Conservation (phyloP, 2,888 invertebrate genomes). For the Tachina lurida region DNA sequence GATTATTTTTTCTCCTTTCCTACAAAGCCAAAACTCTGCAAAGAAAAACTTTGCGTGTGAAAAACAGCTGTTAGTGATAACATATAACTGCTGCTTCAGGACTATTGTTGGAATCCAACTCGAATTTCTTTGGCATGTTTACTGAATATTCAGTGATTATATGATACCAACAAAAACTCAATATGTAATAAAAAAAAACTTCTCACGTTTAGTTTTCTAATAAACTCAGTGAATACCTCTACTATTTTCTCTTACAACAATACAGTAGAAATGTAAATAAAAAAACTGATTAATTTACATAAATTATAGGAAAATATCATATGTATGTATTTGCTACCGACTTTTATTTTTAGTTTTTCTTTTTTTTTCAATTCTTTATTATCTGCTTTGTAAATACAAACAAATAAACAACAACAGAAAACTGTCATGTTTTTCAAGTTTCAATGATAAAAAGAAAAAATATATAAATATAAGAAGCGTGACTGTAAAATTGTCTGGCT, state of each 20-base stretch:
- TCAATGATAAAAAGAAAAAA: slow-evolving; percentile 39
- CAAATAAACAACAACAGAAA: slow-evolving; percentile 33
- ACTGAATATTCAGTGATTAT: no score
- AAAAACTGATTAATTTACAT: slow-evolving; percentile 30
- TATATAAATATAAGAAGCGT: slow-evolving; percentile 25
- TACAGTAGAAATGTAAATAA: not conserved
- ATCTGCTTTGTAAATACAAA: slow-evolving; percentile 24
- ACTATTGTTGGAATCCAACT: no score
- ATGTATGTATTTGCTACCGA: slow-evolving; percentile 24
- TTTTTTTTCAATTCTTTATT: slow-evolving; percentile 26
- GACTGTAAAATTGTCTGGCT: slow-evolving; percentile 51
- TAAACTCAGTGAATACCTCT: slow-evolving; percentile 2
- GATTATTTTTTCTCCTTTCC: no score
- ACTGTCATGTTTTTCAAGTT: slow-evolving; percentile 49
- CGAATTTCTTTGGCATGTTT: no score
- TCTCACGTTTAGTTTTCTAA: slow-evolving; percentile 2
- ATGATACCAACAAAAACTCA: no score
- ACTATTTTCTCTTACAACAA: not conserved
- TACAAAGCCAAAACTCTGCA: no score
- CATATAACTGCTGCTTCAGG: no score
- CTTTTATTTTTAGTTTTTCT: slow-evolving; percentile 41
- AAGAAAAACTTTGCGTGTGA: no score
- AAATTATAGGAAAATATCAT: slow-evolving; percentile 43
- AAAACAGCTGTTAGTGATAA: no score
- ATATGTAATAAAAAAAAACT: not conserved